Evolutionary conservation across 2,888 invertebrate species (phyloP), one percentile per base, ranked within the genome.

Genomic region (Luperina testacea): DNA sequence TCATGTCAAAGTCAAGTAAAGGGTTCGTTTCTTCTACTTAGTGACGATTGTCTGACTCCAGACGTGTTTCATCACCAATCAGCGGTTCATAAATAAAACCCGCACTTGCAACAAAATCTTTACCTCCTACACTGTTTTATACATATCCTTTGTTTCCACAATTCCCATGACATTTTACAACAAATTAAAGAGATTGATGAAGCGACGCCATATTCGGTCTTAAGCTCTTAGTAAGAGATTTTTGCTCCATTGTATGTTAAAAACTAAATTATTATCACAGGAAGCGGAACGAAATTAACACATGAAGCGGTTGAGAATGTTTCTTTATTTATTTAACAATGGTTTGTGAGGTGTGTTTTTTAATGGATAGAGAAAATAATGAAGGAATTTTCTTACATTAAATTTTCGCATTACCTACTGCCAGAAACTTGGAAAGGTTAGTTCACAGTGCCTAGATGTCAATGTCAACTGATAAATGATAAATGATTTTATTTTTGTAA

Each of bases 161-260:
- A n/a, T 81, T 88, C 89, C 45, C 88, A 88, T 85, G 85, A 80
- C 80, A 85, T 85, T 88, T 83, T 42, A 70, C 27, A 71, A 64
- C 48, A 83, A 69, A 87, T 87, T 84, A 80, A 80, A 78, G 51
- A 74, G 80, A 67, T 65, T 77, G 65, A 76, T 75, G 78, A 84
- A 72, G 72, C 42, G 64, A 20, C 4, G n/a, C 78, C 78, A 76
- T 83, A 81, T 75, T 79, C 1, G 70, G 78, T 42, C 63, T 77
- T 70, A 61, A 73, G 77, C 9, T 80, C 32, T 73, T 32, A 15
- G 48, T 48, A 32, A 72, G 67, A 73, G 6, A 59, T 63, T 77
- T 73, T 86, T 77, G 38, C 74, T 51, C 61, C 61, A 87, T 85
- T 85, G 87, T 85, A 63, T 84, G 84, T 71, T 86, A 79, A 65